Base-by-base conservation (phyloP, 1,140 invertebrate genomes). In the Schlechtendalia chinensis region DNA sequence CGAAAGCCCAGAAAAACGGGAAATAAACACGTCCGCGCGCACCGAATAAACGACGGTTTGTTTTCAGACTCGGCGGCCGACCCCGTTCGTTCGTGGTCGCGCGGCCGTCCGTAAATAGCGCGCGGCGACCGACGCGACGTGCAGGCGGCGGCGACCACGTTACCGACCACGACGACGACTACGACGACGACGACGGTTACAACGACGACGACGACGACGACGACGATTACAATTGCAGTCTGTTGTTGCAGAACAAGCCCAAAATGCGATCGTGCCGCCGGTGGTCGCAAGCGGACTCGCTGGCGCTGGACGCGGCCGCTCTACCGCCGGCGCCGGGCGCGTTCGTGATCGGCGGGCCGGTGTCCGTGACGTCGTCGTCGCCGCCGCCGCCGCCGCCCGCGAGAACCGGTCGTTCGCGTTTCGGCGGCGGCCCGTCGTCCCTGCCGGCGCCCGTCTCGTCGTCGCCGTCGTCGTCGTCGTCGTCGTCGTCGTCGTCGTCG, bases 301-400 rank as follows among this genome's bases (percentile, higher is more conserved):
- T 69, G 80, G 75, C 65, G 54, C 32, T 83, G 63, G 72, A 83
- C 82, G 8, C 80, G 8, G 12, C 47, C 47, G 10, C 47, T 4
- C 47, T 14, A 50, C 86, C 86, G 27, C 86, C 54, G 6, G 85
- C 85, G 16, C 84, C 84, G 85, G 71, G 39, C 81, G 22, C 58
- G 27, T 8, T 32, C 32, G 32, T 8, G 2, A 16, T 45, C 39
- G 65, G 39, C 5, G 65, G 19, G 8, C 5, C 81, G 86, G 86
- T 5, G 32, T 12, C 45, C 39, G 32, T n/a, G n/a, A n/a, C 1
- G 19, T 22, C 29, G n/a, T 47, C 39, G 39, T 45, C 10, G 81
- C 24, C 58, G 77, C 65, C 67, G 39, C n/a, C n/a, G n/a, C n/a
- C 32, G 32, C 32, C 67, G 22, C 0, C 45, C 67, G 10, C 45